Percentiles rank a stretch among this genome's conserved stretches.
These are phyloP conservation scores for Cybosia mesomella DNA, from an alignment of 2,888 invertebrate species.

Conservation along the genomic window DNA sequence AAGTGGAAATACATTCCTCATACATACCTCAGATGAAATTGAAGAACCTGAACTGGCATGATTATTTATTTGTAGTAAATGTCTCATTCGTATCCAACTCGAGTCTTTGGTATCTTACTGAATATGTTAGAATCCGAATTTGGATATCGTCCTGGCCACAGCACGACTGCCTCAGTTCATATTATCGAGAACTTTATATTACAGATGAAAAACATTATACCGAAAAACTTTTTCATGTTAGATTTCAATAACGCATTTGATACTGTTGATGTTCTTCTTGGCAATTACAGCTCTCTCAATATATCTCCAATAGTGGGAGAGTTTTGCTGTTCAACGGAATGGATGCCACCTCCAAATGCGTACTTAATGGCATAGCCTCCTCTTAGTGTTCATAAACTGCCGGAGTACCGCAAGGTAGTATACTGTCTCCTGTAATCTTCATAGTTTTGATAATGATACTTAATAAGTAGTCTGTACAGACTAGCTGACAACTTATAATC, in stretches of 20 bases:
- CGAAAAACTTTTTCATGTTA: background rate
- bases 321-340: background rate
- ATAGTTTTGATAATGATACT: background rate
- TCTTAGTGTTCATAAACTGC: background rate
- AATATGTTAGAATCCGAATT: background rate
- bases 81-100: background rate
- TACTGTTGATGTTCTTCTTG: background rate
- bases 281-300: background rate
- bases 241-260: background rate
- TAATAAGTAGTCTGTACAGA: background rate
- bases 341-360: background rate
- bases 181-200: background rate
- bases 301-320: background rate
- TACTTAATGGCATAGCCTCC: background rate
- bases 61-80: background rate
- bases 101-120: background rate
- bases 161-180: background rate
- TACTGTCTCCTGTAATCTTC: background rate
- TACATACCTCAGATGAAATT: background rate
- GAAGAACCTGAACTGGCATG: background rate
- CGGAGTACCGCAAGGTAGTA: background rate
- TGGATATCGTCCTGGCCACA: background rate
- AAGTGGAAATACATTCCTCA: background rate
- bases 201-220: background rate
- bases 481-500: background rate